Percentiles rank a stretch among this genome's conserved stretches.
Evolutionary conservation across 2,113 vertebrate genomes (phyloP).

Genomic region (Suncus etruscus): DNA sequence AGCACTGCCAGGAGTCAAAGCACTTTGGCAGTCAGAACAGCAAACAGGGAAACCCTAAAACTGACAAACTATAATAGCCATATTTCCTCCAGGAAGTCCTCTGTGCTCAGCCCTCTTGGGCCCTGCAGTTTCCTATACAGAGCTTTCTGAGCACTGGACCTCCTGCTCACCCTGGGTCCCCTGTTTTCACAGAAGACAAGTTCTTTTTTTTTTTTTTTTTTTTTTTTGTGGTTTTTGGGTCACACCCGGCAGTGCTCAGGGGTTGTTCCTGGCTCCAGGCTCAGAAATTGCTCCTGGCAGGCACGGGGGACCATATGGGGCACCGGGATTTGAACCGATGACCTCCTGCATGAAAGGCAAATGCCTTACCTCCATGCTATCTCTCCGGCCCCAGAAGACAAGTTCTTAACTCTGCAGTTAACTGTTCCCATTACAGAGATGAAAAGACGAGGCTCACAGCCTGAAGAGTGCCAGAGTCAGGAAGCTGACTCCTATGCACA

Average conservation of each 20-base stretch:
- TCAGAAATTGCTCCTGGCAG: no score
- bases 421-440: neutral
- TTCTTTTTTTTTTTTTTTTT: no score
- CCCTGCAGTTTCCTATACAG: neutral
- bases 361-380: no score
- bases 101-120: neutral
- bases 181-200: neutral
- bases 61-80: neutral
- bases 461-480: neutral
- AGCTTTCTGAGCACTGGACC: neutral
- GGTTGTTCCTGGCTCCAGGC: no score
- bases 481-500: neutral
- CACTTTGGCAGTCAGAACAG: neutral
- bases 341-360: no score
- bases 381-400: no score
- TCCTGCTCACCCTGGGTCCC: neutral
- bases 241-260: no score
- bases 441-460: neutral
- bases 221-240: no score
- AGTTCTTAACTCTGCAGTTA: neutral
- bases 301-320: no score
- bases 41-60: neutral
- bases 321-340: no score
- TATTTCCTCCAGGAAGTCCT: slow-evolving; percentile 20
- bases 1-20: neutral